These are phyloP conservation scores for Epinephelus lanceolatus DNA, from an alignment of 2,113 vertebrate genomes.

Conservation along the genomic window DNA sequence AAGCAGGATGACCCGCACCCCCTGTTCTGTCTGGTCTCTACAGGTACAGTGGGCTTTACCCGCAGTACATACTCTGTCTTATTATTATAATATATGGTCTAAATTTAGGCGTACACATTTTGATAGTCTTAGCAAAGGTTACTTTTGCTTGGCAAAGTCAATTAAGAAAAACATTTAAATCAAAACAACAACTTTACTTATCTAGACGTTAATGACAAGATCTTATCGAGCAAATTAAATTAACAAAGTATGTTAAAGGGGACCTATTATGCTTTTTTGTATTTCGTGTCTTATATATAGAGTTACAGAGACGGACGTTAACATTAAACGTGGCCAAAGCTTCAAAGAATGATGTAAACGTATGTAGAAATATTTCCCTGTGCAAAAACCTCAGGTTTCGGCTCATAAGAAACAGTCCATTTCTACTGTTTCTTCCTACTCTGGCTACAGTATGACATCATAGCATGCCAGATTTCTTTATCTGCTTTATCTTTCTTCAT, in stretches of 20 bases:
- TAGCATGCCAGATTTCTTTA: too few relatives aligned
- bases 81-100: conserved; percentile 18
- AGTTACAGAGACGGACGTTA: too few relatives aligned
- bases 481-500: too few relatives aligned
- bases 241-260: background rate
- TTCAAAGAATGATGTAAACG: too few relatives aligned
- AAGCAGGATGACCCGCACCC: conserved; percentile 48
- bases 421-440: too few relatives aligned
- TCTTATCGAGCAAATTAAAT: conserved; percentile 5
- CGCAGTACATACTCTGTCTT: conserved; percentile 24
- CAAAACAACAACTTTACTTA: background rate
- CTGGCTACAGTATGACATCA: too few relatives aligned
- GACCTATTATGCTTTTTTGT: too few relatives aligned
- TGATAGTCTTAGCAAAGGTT: conserved; percentile 16
- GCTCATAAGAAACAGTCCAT: too few relatives aligned
- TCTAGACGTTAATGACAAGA: conserved; percentile 1
- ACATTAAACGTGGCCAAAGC: too few relatives aligned
- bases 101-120: conserved; percentile 17
- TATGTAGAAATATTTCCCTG: too few relatives aligned
- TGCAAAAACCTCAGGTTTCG: too few relatives aligned
- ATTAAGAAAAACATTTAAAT: conserved; percentile 3
- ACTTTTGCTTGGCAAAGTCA: conserved; percentile 2
- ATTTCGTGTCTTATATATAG: too few relatives aligned
- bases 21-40: conserved; percentile 50
- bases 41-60: conserved; percentile 38